These are phyloP conservation scores for Pituophis catenifer DNA, from an alignment of 2,113 vertebrate species.

Conservation along the genomic window DNA sequence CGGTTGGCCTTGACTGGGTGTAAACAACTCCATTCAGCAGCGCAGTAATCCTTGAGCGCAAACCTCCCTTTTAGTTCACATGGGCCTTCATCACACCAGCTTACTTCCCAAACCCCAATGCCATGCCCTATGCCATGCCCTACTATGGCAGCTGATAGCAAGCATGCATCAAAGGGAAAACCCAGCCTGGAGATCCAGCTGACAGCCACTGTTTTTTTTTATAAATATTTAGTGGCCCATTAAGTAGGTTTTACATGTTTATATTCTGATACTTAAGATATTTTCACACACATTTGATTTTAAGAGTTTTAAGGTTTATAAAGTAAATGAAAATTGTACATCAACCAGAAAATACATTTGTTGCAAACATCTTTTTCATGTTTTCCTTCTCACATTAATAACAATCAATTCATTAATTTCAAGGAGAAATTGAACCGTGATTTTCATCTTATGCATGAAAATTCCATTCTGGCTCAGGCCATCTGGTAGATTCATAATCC, in stretches of 20 bases:
- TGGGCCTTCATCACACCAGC: no score
- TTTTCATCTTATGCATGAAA: neutral
- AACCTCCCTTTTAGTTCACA: no score
- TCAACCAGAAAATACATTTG: neutral
- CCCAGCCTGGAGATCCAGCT: no score
- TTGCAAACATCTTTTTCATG: neutral
- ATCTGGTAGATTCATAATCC: neutral
- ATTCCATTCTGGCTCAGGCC: neutral
- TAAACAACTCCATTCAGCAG: no score
- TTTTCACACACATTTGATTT: neutral
- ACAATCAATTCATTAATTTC: neutral
- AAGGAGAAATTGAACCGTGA: neutral
- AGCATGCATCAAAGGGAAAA: no score
- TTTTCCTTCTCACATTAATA: neutral
- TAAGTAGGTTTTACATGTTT: neutral
- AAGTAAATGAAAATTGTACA: neutral
- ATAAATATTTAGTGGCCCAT: neutral
- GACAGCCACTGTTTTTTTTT: neutral
- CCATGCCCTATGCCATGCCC: no score
- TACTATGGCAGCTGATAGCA: no score
- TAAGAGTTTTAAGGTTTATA: neutral
- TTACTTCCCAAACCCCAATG: no score
- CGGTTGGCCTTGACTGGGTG: no score
- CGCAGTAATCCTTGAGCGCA: no score
- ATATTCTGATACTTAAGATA: neutral